Percentiles rank a stretch among this genome's conserved stretches.
Evolutionary conservation across 2,888 invertebrate species (phyloP).

Genomic region (Mesoligia furuncula): DNA sequence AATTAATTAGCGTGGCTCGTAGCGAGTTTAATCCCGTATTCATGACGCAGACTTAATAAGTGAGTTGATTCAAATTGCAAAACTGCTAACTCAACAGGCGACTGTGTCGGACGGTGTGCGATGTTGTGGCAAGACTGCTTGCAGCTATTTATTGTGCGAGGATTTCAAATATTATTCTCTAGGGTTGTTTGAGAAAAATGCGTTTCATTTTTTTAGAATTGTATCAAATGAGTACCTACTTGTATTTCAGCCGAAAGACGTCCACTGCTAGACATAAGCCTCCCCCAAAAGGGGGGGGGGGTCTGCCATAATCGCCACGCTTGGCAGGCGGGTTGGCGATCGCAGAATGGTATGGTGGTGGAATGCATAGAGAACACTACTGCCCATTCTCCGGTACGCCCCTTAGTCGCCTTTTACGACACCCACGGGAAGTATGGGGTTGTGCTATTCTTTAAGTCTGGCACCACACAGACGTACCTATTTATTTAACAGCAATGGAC

Average conservation of each 20-base stretch:
- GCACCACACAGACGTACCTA: too few relatives aligned
- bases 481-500: not conserved
- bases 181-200: slow-evolving; percentile 11
- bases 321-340: too few relatives aligned
- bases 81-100: slow-evolving; percentile 72
- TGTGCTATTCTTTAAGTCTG: too few relatives aligned
- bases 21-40: slow-evolving; percentile 68
- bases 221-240: not conserved
- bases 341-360: too few relatives aligned
- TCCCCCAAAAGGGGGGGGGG: too few relatives aligned
- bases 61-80: slow-evolving; percentile 73
- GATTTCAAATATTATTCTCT: slow-evolving; percentile 4
- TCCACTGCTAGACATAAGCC: too few relatives aligned
- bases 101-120: slow-evolving; percentile 37
- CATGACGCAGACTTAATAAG: slow-evolving; percentile 73
- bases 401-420: too few relatives aligned
- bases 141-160: slow-evolving; percentile 24
- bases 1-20: slow-evolving; percentile 70
- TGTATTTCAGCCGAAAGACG: too few relatives aligned
- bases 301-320: too few relatives aligned
- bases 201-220: not conserved
- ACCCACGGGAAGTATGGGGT: too few relatives aligned
- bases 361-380: too few relatives aligned
- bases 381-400: too few relatives aligned
- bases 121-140: slow-evolving; percentile 1